Base-by-base conservation (phyloP, 1,140 invertebrate genomes). In the Drosophila varians region DNA sequence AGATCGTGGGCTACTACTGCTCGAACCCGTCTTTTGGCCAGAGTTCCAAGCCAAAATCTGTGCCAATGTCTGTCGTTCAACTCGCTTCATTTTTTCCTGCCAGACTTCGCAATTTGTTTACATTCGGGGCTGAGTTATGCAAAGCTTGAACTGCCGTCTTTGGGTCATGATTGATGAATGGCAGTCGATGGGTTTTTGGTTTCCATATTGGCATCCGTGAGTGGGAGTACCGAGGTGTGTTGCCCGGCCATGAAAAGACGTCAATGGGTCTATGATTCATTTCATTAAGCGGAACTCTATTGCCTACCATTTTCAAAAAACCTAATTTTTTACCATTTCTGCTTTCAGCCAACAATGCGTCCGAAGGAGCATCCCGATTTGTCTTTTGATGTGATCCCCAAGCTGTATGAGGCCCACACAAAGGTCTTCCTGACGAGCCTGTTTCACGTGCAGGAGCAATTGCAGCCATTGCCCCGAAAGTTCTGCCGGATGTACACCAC, bases 401-500 rank as follows among this genome's bases (percentile, higher is more conserved):
- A 77, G 47, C 36, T 87, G 8, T 80, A 77, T 31, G 80, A 86
- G 16, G 25, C 19, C 0, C 57, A 73, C 7, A 28, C 1, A 8
- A 86, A 86, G 36, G 80, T 86, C 4, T 60, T 86, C 21, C 46
- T 86, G 1, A 86, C 80, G 0, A 40, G 61, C 12, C 52, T 86
- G 1, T 11, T 45, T 5, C 36, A 58, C 4, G 51, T 87, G 18
- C 26, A 77, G 12, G 16, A 69, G 28, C 60, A 80, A 43, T n/a
- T 86, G 2, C 2, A 42, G 0, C 47, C 47, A 2, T 26, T 70
- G 40, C 80, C 80, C 1, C 65, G 58, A 8, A 43, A 51, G 19
- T 87, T 86, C 38, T 86, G 80, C 23, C 72, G 64, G 19, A 87
- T 86, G 76, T 86, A 87, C 31, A 86, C 80, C 5, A 87, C 68